Conservation (phyloP, 1,140 invertebrate genomes). For the Drosophila mauritiana region DNA sequence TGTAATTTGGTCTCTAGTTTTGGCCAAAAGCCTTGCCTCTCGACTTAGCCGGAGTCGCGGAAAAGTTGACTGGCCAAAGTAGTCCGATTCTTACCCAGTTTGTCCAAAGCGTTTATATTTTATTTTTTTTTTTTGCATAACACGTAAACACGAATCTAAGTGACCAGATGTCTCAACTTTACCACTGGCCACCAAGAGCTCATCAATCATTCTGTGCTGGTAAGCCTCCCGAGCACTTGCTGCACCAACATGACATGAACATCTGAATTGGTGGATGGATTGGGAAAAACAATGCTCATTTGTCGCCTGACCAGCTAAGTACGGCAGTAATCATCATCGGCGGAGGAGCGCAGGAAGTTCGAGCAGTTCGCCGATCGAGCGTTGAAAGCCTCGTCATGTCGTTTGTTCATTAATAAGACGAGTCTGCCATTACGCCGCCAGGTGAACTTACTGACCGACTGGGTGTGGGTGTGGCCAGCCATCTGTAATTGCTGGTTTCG, state of each 20-base stretch:
- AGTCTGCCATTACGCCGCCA: conserved; percentile 54
- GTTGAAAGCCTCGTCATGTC: conserved; percentile 62
- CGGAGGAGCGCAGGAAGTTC: neutral
- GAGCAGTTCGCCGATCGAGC: conserved; percentile 26
- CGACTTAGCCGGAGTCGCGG: neutral
- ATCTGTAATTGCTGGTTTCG: conserved; percentile 58
- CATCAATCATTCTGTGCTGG: conserved; percentile 54
- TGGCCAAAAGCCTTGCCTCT: neutral
- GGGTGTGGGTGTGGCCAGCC: conserved; percentile 49
- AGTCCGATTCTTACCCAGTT: conserved; percentile 20
- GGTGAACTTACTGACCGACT: conserved; percentile 31
- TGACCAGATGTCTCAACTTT: neutral
- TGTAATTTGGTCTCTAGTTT: conserved; percentile 16
- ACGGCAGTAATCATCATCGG: conserved; percentile 19
- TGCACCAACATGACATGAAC: conserved; percentile 10
- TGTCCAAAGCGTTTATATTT: conserved; percentile 7
- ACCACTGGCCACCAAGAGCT: conserved; percentile 38
- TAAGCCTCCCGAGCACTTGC: conserved; percentile 10
- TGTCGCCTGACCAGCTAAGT: conserved; percentile 42
- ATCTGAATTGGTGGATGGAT: conserved; percentile 10
- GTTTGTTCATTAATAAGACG: conserved; percentile 65
- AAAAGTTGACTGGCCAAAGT: neutral
- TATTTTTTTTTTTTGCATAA: conserved; percentile 16
- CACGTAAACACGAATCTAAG: conserved; percentile 1
- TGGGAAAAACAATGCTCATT: conserved; percentile 58